Evolutionary conservation across 2,888 invertebrate species (phyloP), one percentile per base, ranked within the genome.

Genomic region (Blastobasis adustella): DNA sequence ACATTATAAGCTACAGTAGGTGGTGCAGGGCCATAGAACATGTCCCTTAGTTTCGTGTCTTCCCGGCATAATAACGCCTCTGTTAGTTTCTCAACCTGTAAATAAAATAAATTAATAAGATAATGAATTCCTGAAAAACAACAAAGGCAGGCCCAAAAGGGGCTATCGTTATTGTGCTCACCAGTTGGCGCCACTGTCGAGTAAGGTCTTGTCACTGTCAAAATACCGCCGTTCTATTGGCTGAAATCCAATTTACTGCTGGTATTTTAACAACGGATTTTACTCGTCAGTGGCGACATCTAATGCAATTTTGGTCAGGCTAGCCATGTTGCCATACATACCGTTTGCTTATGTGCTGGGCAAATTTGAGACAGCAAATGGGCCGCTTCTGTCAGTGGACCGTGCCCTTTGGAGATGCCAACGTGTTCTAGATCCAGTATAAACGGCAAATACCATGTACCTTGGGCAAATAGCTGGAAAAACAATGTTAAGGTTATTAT

Each of bases 401-500:
- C 91, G 69, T 96, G 94, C 59, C 93, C 92, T 66, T 97, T 90
- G 50, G 92, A 92, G 69, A 96, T 95, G 46, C 98, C 98, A 63
- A 97, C 84, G 75, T 97, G 96, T 66, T 96, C 95, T 63, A 98
- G 85, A 76, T 96, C 95, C 70, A 95, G 91, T 76, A 96, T 94
- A 76, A 96, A 96, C 54, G 93, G 93, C 42, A 93, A 91, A 69
- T 95, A 94, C 73, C 93, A 91, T 45, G 93, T 90, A 63, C 94
- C 93, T 82, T 94, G 92, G 0, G 98, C 93, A 90, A 98, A 96
- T 49, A 96, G 85, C 94, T 94, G 81, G 50, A 73, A 73, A 53
- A 37, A 54, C 51, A 56, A 42, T 7, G 42, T n/a, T 6, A n/a
- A 42, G 3, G 5, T 42, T 7, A 42, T 23, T 23, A 23, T 23